These are phyloP conservation scores for Anthopleura sola DNA, from an alignment of 64 coral and sea anemone species.

Conservation along the genomic window DNA sequence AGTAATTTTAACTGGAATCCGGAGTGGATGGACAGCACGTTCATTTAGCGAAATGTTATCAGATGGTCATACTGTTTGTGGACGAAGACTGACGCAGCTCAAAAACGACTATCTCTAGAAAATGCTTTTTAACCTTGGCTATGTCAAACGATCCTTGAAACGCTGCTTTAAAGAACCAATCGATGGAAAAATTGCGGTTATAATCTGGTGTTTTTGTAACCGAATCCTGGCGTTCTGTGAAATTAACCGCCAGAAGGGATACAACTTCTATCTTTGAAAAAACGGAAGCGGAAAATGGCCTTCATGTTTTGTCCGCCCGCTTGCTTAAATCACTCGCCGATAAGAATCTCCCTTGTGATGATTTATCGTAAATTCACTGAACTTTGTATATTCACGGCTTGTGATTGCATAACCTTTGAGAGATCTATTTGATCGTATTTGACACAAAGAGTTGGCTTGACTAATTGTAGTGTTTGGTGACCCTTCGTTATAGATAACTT, in stretches of 20 bases:
- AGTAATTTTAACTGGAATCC: not conserved
- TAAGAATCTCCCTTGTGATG: not conserved
- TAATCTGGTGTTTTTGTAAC: not conserved
- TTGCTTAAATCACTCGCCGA: not conserved
- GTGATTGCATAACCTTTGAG: slow-evolving; percentile 1
- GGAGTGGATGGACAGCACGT: not conserved
- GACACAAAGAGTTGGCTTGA: slow-evolving; percentile 1
- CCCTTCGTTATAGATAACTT: not conserved
- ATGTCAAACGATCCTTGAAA: slow-evolving; percentile 5
- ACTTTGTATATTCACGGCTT: not conserved
- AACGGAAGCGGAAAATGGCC: not conserved
- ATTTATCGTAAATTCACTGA: not conserved
- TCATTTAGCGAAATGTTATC: not conserved
- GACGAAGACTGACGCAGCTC: not conserved
- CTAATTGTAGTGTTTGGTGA: not conserved
- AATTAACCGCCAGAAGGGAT: not conserved
- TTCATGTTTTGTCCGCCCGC: not conserved
- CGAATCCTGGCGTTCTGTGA: not conserved
- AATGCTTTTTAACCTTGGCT: not conserved
- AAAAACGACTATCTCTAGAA: not conserved
- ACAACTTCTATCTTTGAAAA: not conserved
- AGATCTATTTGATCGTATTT: slow-evolving; percentile 3
- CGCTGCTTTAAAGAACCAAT: not conserved
- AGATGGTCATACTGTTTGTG: not conserved
- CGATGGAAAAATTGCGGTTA: not conserved